These are phyloP conservation scores for Phortica okadai DNA, from an alignment of 2,888 invertebrate species.

Conservation along the genomic window DNA sequence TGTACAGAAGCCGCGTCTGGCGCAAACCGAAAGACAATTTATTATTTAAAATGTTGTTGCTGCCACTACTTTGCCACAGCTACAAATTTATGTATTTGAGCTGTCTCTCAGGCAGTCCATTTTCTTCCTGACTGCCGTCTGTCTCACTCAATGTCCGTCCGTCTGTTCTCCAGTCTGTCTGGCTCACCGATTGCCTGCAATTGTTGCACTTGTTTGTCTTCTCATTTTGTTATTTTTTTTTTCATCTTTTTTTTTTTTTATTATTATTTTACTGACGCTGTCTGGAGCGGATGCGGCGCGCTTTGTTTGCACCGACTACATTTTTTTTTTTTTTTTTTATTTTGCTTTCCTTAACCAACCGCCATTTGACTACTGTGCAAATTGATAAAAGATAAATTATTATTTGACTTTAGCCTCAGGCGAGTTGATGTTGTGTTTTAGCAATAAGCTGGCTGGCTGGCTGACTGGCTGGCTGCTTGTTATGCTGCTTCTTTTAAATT, in stretches of 20 bases:
- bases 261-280: conserved; percentile 29
- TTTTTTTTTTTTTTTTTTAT: not conserved
- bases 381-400: conserved; percentile 29
- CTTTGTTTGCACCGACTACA: conserved; percentile 4
- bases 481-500: conserved; percentile 1
- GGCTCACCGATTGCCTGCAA: not conserved
- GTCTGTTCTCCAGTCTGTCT: not conserved
- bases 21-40: conserved; percentile 31
- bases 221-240: not conserved
- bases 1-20: conserved; percentile 10
- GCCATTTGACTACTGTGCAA: conserved; percentile 21
- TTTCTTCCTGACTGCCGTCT: not conserved
- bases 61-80: conserved; percentile 12
- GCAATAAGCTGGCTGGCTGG: not conserved
- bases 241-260: conserved; percentile 1
- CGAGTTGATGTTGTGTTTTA: not conserved
- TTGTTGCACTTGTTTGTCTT: conserved; percentile 17
- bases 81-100: conserved; percentile 13
- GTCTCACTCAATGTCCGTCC: not conserved
- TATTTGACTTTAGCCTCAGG: conserved; percentile 6
- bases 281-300: conserved; percentile 40
- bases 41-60: conserved; percentile 33
- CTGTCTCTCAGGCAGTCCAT: not conserved
- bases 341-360: not conserved
- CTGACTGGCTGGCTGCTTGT: not conserved